These are phyloP conservation scores for Coracopsis vasa DNA, from an alignment of 2,113 vertebrate genomes.

Conservation along the genomic window DNA sequence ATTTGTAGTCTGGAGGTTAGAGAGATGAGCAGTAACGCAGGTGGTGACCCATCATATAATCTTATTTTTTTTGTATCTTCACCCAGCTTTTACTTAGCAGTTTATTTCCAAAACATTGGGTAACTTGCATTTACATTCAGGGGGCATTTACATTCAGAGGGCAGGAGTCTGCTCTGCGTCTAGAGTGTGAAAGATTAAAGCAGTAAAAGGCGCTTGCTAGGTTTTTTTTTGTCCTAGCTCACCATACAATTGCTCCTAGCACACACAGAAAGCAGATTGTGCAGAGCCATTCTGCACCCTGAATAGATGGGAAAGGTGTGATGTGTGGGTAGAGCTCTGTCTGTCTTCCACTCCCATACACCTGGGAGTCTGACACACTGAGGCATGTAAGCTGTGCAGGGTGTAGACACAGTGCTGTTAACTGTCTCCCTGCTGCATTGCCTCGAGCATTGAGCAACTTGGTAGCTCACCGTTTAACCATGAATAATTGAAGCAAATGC, in stretches of 20 bases:
- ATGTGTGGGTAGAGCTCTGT: slow-evolving; percentile 25
- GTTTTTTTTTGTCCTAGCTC: neutral
- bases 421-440: neutral
- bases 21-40: neutral
- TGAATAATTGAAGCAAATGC: neutral
- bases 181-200: neutral
- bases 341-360: neutral
- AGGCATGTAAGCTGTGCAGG: neutral
- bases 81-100: neutral
- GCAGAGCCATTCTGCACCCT: neutral
- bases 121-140: neutral
- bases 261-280: neutral
- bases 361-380: slow-evolving; percentile 6
- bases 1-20: neutral
- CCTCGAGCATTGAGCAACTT: neutral
- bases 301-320: slow-evolving; percentile 11
- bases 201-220: neutral
- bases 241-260: neutral
- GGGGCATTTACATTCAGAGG: neutral
- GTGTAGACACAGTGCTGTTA: neutral
- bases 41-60: neutral
- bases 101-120: neutral
- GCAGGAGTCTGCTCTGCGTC: neutral
- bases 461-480: neutral
- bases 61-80: neutral